phyloP scores from a whole-genome alignment of 2,888 invertebrate genomes.

The Apamea anceps region DNA sequence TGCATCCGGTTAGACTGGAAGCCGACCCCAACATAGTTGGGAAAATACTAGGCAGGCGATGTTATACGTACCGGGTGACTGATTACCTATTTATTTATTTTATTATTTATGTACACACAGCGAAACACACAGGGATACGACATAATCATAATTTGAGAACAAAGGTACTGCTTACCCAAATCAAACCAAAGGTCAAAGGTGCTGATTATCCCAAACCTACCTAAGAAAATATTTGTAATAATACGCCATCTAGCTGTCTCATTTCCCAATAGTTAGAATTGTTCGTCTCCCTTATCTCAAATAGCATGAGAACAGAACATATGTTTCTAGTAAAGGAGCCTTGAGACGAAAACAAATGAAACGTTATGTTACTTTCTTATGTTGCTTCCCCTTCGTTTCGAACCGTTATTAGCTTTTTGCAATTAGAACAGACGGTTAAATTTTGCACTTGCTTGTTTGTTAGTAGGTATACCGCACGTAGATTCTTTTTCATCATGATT shows the following conservation, averaged over 20 bases:
- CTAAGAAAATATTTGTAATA: background rate
- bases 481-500: background rate
- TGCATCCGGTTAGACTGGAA: too few relatives aligned
- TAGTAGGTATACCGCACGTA: background rate
- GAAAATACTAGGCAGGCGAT: too few relatives aligned
- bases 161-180: background rate
- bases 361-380: constrained; percentile 13
- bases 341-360: constrained; percentile 8
- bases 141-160: background rate
- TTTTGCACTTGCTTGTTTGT: constrained; percentile 4
- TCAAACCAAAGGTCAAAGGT: background rate
- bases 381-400: constrained; percentile 10
- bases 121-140: too few relatives aligned
- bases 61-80: background rate
- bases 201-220: background rate
- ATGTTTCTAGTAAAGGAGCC: background rate
- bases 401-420: constrained; percentile 36
- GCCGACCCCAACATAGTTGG: too few relatives aligned
- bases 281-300: background rate
- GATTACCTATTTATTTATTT: background rate
- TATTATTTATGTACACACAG: too few relatives aligned
- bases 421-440: constrained; percentile 19
- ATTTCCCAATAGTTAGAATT: background rate
- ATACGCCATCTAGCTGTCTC: background rate
- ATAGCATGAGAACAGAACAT: background rate